These are phyloP conservation scores for Grantiella picta DNA, from an alignment of 2,113 vertebrate genomes.

Conservation along the genomic window DNA sequence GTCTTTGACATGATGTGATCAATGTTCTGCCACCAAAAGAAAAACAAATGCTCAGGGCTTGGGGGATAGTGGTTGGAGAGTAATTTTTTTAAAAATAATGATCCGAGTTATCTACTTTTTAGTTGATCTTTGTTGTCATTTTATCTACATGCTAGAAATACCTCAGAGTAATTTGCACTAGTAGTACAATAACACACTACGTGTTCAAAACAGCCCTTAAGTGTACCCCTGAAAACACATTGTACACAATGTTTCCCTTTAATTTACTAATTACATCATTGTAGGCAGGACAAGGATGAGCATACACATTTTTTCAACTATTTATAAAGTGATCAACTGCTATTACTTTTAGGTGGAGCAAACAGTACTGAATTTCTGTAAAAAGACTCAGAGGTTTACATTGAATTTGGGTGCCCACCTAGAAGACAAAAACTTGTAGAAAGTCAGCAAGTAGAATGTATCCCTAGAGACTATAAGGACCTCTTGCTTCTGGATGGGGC, in stretches of 20 bases:
- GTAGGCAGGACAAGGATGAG: rapidly evolving
- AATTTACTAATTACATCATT: neutral
- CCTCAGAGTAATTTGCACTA: neutral
- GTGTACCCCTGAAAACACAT: neutral
- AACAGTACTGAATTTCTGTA: neutral
- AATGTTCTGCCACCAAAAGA: neutral
- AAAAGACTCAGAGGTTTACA: neutral
- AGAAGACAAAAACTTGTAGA: neutral
- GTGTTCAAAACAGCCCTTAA: neutral
- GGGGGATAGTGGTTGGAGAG: neutral
- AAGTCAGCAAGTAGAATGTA: neutral
- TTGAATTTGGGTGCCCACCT: neutral
- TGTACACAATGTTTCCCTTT: neutral
- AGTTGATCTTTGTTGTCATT: neutral
- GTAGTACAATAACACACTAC: neutral
- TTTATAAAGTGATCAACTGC: neutral
- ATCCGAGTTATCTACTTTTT: neutral
- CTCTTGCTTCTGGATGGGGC: neutral
- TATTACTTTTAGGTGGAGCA: neutral
- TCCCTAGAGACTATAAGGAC: neutral
- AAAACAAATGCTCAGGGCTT: neutral
- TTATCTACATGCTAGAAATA: neutral
- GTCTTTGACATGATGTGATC: neutral
- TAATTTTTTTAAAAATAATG: neutral
- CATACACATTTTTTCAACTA: neutral